A percentile compares a stretch with the other conserved stretches of the same genome.
phyloP scores from a whole-genome alignment of 1,140 invertebrate species.

The Zeugodacus cucurbitae region DNA sequence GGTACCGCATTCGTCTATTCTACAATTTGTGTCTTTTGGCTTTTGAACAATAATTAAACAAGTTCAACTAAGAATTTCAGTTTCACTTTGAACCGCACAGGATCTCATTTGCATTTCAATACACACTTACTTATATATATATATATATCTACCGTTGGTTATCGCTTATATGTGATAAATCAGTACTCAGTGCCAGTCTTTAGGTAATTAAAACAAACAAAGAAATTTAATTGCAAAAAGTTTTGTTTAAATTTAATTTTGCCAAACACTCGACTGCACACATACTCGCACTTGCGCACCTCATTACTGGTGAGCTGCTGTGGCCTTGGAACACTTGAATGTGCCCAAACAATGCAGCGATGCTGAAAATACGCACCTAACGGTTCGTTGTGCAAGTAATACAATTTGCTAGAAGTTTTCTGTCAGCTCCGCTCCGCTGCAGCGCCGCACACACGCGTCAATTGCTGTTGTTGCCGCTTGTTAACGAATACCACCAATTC shows the following conservation, averaged over 20 bases:
- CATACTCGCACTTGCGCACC: not conserved
- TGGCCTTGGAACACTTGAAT: not conserved
- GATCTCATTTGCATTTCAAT: too few relatives aligned
- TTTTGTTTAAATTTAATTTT: conserved; percentile 16
- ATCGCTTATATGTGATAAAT: too few relatives aligned
- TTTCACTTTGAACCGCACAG: too few relatives aligned
- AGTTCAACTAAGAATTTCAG: too few relatives aligned
- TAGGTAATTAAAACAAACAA: conserved; percentile 17
- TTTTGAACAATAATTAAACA: too few relatives aligned
- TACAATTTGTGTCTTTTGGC: too few relatives aligned
- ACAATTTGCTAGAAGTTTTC: not conserved
- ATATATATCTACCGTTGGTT: too few relatives aligned
- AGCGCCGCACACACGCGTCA: not conserved
- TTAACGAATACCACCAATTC: conserved; percentile 10
- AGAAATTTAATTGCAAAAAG: conserved; percentile 16
- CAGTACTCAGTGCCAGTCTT: too few relatives aligned
- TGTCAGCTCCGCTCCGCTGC: not conserved
- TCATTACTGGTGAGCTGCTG: not conserved
- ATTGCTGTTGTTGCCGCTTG: not conserved
- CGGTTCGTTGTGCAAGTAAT: not conserved
- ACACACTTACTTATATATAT: too few relatives aligned
- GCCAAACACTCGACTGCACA: not conserved
- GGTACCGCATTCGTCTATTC: too few relatives aligned
- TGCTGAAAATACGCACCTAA: conserved; percentile 1
- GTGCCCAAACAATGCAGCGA: not conserved